Evolutionary conservation across 2,888 invertebrate species (phyloP), one percentile per base, ranked within the genome.

Genomic region (Gari tellinella): DNA sequence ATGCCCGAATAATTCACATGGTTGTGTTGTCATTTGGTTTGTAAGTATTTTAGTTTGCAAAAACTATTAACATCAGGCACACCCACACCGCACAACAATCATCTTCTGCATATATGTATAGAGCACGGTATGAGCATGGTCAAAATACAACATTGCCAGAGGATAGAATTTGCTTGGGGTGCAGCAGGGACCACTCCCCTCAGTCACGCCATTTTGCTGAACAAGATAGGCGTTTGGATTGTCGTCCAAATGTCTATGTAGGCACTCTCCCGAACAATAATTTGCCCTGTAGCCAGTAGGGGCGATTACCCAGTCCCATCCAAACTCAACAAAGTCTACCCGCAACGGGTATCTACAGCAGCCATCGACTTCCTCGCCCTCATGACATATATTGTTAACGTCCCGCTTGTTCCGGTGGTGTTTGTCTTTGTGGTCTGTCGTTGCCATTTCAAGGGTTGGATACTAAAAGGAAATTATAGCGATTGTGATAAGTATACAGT

Each of bases 281-380:
- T 97, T 97, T 8, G 99, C 98, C 89, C 97, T 96, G 93, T 98
- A 99, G 85, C 95, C 94, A 88, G 97, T 97, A 0, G 99, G 99
- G 0, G 98, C 98, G 69, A 99, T 97, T 87, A 99, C 96, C 95
- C 98, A 99, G 90, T 98, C 97, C 97, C 98, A 99, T 26, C 98
- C 98, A 90, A 99, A 97, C 89, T 95, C 95, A 84, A 96, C 96
- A 92, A 99, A 99, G 93, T 98, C 97, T 17, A 99, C 97, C 15
- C 95, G 95, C 48, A 99, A 94, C 0, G 98, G 97, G 92, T 97
- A 98, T 4, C 98, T 95, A 90, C 99, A 99, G 93, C 99, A 99
- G 51, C 97, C 94, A 31, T 95, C 94, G 88, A 97, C 97, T 83
- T 95, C 94, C 12, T 95, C 95, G 83, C 94, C 94, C 85, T 96